Conservation (phyloP, 2,113 vertebrate genomes). For the Illadopsis cleaveri region DNA sequence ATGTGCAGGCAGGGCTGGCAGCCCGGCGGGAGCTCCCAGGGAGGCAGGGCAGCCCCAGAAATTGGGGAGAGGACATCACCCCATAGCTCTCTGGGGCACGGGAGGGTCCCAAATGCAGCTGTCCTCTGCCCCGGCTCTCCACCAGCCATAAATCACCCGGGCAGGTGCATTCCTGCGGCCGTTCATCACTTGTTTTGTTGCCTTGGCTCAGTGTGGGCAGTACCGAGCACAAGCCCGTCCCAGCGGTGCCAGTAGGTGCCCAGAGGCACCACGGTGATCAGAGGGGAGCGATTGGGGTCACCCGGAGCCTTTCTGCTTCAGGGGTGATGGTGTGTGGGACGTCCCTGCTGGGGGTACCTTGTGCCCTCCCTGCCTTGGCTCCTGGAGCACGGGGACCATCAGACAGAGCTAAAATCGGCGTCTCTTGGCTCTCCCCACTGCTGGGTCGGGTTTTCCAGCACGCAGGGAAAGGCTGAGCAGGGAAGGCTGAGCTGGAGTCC, state of each 20-base stretch:
- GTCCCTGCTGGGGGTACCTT: rapidly evolving
- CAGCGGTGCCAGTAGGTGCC: rapidly evolving
- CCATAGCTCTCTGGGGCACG: rapidly evolving
- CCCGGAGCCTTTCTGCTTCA: rapidly evolving
- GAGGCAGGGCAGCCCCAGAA: not conserved
- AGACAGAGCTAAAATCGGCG: not conserved
- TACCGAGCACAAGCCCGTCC: not conserved
- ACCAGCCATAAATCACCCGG: conserved; percentile 19
- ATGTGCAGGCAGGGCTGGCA: not conserved
- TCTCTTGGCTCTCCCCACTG: not conserved
- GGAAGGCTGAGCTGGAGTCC: not conserved
- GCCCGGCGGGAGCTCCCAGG: not conserved
- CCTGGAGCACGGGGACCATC: rapidly evolving
- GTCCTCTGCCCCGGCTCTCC: not conserved
- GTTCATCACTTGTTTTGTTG: not conserved
- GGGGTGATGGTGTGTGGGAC: rapidly evolving
- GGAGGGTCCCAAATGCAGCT: not conserved
- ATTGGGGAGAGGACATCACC: not conserved
- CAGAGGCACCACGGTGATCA: not conserved
- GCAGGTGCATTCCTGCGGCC: not conserved
- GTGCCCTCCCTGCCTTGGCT: not conserved
- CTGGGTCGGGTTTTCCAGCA: rapidly evolving
- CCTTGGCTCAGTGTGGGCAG: not conserved
- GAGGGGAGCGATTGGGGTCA: rapidly evolving
- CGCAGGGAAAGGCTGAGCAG: not conserved